Percentiles rank a stretch among this genome's conserved stretches.
These are phyloP conservation scores for Adelosebastes latens DNA, from an alignment of 2,797 vertebrate genomes.

Conservation along the genomic window DNA sequence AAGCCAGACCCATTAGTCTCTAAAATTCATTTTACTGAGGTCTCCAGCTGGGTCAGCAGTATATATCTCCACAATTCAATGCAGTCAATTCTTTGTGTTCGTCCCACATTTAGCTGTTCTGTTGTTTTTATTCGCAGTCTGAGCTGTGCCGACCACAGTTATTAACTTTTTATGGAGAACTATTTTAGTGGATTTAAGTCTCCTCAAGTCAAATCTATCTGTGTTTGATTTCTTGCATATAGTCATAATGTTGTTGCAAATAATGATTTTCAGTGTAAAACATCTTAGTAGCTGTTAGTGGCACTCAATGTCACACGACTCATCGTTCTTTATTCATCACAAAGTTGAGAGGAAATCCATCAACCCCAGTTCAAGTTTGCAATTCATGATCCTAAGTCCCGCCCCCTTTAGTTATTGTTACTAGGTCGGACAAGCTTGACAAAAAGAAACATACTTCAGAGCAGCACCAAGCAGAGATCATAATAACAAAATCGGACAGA, in stretches of 20 bases:
- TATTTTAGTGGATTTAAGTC: not conserved
- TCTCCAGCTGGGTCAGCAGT: not conserved
- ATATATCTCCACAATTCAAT: not conserved
- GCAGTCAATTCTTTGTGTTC: not conserved
- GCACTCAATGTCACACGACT: not conserved
- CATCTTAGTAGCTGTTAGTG: not conserved
- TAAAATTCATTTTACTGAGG: not conserved
- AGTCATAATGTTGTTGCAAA: not conserved
- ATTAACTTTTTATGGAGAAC: not conserved
- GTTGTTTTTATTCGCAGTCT: not conserved
- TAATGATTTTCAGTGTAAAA: not conserved
- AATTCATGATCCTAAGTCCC: not conserved
- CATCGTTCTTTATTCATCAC: not conserved
- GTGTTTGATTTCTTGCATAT: not conserved
- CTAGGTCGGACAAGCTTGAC: too few relatives aligned
- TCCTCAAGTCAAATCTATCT: not conserved
- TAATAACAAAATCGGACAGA: too few relatives aligned
- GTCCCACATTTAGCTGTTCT: not conserved
- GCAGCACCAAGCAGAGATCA: too few relatives aligned
- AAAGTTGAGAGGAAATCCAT: not conserved
- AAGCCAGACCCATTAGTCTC: conserved; percentile 14
- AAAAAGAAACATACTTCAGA: too few relatives aligned
- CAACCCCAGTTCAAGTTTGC: not conserved
- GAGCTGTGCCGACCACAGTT: not conserved
- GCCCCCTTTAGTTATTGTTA: too few relatives aligned